Percentiles rank a stretch among this genome's conserved stretches.
These are phyloP conservation scores for Aspidoscelis tigris DNA, from an alignment of 2,113 vertebrate genomes.

Conservation along the genomic window DNA sequence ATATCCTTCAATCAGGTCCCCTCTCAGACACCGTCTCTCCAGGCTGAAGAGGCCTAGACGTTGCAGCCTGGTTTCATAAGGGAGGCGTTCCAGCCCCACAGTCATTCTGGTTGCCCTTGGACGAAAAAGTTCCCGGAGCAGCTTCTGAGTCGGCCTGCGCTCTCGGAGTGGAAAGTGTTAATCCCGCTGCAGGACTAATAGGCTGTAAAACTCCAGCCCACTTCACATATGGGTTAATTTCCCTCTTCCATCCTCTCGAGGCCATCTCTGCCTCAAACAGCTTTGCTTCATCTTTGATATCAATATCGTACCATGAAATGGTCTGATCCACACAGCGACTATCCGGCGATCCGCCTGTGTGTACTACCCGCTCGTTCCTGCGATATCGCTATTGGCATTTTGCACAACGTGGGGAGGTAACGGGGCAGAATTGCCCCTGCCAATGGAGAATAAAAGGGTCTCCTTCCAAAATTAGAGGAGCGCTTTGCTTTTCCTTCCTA, in stretches of 20 bases:
- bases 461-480: neutral
- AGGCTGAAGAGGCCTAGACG: too few relatives aligned
- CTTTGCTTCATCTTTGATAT: constrained; percentile 29
- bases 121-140: neutral
- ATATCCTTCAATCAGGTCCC: too few relatives aligned
- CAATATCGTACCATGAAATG: neutral
- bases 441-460: neutral
- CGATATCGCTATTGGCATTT: neutral
- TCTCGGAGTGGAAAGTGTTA: constrained; percentile 8
- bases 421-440: neutral
- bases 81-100: too few relatives aligned
- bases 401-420: neutral
- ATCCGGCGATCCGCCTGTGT: neutral
- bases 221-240: constrained; percentile 28
- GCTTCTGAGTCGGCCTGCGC: too few relatives aligned
- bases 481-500: neutral
- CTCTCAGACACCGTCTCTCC: too few relatives aligned
- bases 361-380: neutral
- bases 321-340: neutral
- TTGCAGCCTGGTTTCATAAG: too few relatives aligned
- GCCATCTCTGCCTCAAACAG: constrained; percentile 12
- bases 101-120: too few relatives aligned
- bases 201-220: neutral
- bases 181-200: neutral
- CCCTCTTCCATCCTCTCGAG: neutral